phyloP scores from a whole-genome alignment of 2,113 vertebrate genomes.

The Crotophaga sulcirostris region DNA sequence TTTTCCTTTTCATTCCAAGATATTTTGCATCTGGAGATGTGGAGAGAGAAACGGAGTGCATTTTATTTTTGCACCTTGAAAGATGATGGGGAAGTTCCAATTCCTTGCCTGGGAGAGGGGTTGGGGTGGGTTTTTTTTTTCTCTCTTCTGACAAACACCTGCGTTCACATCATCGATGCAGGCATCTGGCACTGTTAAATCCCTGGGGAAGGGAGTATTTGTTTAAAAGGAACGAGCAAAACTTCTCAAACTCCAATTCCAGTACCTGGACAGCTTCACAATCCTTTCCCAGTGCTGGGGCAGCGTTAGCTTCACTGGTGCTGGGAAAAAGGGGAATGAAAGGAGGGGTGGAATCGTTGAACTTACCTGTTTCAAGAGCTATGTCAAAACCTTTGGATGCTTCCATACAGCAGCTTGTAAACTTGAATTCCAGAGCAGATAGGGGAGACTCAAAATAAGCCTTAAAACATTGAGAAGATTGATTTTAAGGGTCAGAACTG shows the following conservation, averaged over 20 bases:
- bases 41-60: background rate
- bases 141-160: constrained; percentile 40
- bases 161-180: background rate
- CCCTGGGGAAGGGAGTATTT: background rate
- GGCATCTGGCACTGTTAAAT: background rate
- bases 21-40: background rate
- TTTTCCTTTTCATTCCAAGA: constrained; percentile 47
- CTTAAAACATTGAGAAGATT: background rate
- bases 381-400: background rate
- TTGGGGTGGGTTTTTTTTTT: background rate
- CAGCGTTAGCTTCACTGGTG: background rate
- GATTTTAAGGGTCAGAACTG: background rate
- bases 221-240: background rate
- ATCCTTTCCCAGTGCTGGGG: background rate
- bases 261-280: background rate
- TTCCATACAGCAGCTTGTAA: background rate
- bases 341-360: background rate
- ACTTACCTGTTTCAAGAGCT: background rate
- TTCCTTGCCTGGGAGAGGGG: background rate
- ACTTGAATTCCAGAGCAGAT: background rate
- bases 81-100: constrained; percentile 12
- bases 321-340: background rate
- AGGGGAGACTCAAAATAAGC: background rate
- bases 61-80: constrained; percentile 44
- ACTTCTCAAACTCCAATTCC: background rate